These are phyloP conservation scores for Ailuropoda melanoleuca DNA, from an alignment of 2,113 vertebrate genomes.

Conservation along the genomic window DNA sequence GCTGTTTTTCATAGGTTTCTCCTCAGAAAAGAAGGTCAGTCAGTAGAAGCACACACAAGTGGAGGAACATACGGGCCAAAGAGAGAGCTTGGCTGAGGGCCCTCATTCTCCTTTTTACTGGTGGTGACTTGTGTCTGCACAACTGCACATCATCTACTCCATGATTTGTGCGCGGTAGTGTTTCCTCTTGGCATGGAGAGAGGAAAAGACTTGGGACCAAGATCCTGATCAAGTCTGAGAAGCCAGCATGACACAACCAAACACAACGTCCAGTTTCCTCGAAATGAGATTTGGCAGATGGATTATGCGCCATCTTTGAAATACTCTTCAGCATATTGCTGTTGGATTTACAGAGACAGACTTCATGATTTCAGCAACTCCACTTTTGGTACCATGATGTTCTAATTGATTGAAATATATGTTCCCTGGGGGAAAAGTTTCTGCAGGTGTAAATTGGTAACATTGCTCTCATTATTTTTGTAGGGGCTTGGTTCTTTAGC, in stretches of 20 bases:
- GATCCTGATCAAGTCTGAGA: background rate
- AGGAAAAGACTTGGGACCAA: slow-evolving; percentile 43
- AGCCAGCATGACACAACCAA: background rate
- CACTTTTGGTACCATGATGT: background rate
- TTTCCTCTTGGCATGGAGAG: background rate
- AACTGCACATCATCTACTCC: background rate
- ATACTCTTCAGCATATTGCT: background rate
- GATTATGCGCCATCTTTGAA: accelerated
- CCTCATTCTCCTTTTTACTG: background rate
- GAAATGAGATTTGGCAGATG: background rate
- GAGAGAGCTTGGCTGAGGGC: background rate
- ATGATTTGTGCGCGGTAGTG: background rate
- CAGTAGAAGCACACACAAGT: background rate
- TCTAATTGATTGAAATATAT: background rate
- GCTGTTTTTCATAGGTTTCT: slow-evolving; percentile 68
- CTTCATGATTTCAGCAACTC: background rate
- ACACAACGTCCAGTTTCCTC: background rate
- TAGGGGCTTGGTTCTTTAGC: background rate
- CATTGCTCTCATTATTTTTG: background rate
- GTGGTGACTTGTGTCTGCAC: background rate
- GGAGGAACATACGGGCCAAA: background rate
- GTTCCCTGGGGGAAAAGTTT: background rate
- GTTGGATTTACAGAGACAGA: background rate
- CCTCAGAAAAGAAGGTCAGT: slow-evolving; percentile 63
- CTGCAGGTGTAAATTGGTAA: background rate